Conservation (phyloP, 2,113 vertebrate genomes). For the Azemiops feae region DNA sequence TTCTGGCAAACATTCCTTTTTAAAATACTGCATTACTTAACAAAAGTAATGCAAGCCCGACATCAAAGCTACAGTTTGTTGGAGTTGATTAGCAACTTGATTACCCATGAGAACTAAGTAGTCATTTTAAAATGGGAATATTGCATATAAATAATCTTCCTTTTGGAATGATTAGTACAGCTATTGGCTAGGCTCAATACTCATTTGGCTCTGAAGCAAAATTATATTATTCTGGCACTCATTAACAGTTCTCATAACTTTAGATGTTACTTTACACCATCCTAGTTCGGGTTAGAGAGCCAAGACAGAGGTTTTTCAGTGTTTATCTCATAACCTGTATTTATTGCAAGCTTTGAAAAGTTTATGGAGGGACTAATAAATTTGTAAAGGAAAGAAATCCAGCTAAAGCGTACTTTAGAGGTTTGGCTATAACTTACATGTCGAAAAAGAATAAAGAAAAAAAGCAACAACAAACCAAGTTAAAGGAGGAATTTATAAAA, state of each 20-base stretch:
- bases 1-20: constrained; percentile 46
- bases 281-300: background rate
- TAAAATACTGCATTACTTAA: constrained; percentile 23
- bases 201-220: background rate
- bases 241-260: background rate
- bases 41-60: constrained; percentile 18
- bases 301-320: background rate
- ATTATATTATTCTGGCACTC: background rate
- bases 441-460: too few relatives aligned
- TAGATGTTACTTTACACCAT: background rate
- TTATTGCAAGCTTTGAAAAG: background rate
- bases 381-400: background rate
- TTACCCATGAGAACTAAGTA: background rate
- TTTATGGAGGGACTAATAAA: background rate
- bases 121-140: constrained; percentile 18
- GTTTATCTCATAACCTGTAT: constrained; percentile 5
- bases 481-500: too few relatives aligned
- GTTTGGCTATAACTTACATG: too few relatives aligned
- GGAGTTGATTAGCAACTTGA: constrained; percentile 11
- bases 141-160: background rate
- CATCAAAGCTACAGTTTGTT: constrained; percentile 37
- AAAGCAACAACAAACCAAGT: too few relatives aligned
- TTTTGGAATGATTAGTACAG: background rate
- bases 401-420: too few relatives aligned
- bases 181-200: background rate